These are phyloP conservation scores for Cettia cetti DNA, from an alignment of 2,113 vertebrate species.

Conservation along the genomic window DNA sequence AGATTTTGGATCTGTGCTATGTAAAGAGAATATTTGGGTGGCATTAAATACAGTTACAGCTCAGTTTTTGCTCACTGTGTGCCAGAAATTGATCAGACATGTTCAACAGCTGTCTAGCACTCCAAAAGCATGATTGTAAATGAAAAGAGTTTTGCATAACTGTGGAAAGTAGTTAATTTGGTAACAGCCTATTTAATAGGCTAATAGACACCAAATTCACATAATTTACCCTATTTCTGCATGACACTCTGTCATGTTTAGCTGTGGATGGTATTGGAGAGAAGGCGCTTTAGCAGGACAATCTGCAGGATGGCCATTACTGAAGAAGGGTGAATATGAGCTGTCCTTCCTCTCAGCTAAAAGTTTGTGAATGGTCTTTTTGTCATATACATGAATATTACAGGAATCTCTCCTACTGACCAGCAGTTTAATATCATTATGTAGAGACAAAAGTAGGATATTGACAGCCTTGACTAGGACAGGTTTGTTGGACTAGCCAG, in stretches of 20 bases:
- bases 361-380: not conserved
- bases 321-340: not conserved
- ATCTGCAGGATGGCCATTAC: not conserved
- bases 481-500: not conserved
- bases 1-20: not conserved
- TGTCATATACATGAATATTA: not conserved
- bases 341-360: not conserved
- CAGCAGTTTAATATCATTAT: not conserved
- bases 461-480: not conserved
- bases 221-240: not conserved
- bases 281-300: not conserved
- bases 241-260: not conserved
- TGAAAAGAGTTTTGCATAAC: not conserved
- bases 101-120: not conserved
- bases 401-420: not conserved
- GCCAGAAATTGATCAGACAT: not conserved
- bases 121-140: not conserved
- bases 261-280: not conserved
- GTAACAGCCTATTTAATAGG: not conserved
- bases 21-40: not conserved
- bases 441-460: not conserved
- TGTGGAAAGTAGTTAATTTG: not conserved
- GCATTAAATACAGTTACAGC: not conserved
- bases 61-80: not conserved
- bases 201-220: not conserved